Evolutionary conservation across 2,113 vertebrate genomes (phyloP).

Genomic region (Platichthys flesus): DNA sequence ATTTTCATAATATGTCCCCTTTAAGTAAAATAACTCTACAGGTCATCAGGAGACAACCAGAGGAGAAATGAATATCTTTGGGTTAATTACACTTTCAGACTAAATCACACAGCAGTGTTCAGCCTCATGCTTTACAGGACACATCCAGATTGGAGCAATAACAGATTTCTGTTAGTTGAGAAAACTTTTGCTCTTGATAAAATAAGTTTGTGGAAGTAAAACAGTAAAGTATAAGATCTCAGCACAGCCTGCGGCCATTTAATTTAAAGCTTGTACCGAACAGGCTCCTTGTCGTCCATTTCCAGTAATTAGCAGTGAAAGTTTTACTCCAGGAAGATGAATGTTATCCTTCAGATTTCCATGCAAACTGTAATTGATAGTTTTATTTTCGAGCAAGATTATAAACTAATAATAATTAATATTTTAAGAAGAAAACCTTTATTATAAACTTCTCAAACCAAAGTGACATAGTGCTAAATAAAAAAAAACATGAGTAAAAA

Average conservation of each 20-base stretch:
- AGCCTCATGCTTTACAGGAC: constrained; percentile 6
- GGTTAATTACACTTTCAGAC: constrained; percentile 18
- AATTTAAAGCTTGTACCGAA: background rate
- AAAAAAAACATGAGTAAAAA: too few relatives aligned
- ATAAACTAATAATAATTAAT: too few relatives aligned
- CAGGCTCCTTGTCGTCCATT: background rate
- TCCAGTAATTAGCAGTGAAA: background rate
- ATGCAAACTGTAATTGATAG: background rate
- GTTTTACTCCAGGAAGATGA: background rate
- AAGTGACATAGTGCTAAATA: too few relatives aligned
- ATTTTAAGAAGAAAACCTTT: too few relatives aligned
- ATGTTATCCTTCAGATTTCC: background rate
- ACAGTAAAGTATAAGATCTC: background rate
- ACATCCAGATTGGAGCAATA: constrained; percentile 3
- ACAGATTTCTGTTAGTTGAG: too few relatives aligned
- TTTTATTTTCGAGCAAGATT: too few relatives aligned
- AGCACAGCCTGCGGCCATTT: constrained; percentile 7
- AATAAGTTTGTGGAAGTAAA: background rate
- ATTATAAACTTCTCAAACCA: too few relatives aligned
- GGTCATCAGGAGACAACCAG: constrained; percentile 35
- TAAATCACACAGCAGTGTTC: constrained; percentile 7
- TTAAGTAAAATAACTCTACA: constrained; percentile 5
- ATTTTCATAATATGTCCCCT: too few relatives aligned
- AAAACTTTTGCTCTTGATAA: background rate
- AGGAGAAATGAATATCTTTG: constrained; percentile 24